Conservation (phyloP, 2,113 vertebrate genomes). For the Onychorhynchus coronatus region DNA sequence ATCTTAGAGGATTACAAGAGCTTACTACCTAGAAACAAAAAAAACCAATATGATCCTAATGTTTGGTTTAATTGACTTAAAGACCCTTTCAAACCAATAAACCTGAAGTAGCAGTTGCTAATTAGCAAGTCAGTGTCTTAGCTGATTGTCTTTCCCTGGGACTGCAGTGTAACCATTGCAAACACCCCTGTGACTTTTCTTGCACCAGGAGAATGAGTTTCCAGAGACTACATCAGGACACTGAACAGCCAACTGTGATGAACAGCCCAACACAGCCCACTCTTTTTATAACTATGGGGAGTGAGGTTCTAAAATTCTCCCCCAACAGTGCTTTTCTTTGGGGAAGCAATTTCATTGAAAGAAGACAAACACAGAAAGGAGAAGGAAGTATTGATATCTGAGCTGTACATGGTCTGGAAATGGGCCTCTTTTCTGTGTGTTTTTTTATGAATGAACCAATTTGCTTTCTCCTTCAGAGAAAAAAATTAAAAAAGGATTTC, state of each 20-base stretch:
- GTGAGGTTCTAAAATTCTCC: neutral
- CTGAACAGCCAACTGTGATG: neutral
- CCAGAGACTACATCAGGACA: neutral
- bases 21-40: neutral
- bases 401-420: neutral
- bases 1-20: neutral
- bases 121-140: neutral
- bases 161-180: neutral
- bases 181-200: neutral
- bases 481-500: constrained; percentile 7
- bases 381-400: neutral
- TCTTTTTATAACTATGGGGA: neutral
- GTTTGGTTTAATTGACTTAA: neutral
- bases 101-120: neutral
- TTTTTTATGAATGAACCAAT: neutral
- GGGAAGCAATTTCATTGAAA: neutral
- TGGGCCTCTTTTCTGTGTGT: neutral
- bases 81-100: neutral
- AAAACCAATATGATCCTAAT: neutral
- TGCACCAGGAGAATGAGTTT: neutral
- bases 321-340: neutral
- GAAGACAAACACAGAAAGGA: neutral
- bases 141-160: neutral
- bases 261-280: rapidly evolving
- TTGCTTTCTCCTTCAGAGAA: neutral